A percentile compares a stretch with the other conserved stretches of the same genome.
Conservation (phyloP, 2,888 invertebrate genomes). For the Zhengitettix transpicula region DNA sequence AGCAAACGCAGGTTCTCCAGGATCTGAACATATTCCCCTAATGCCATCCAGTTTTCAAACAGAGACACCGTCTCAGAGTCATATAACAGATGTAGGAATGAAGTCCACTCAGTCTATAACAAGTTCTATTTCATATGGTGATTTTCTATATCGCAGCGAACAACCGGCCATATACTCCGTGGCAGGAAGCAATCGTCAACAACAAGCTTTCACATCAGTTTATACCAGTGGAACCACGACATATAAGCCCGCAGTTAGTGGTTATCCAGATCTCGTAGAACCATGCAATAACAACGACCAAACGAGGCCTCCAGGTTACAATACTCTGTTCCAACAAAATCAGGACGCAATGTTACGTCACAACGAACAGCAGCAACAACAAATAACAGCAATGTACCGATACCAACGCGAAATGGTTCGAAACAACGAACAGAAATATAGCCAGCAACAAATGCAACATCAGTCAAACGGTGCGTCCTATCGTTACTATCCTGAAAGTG, state of each 20-base stretch:
- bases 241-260: slow-evolving; percentile 38
- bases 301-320: not conserved
- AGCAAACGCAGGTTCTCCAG: slow-evolving; percentile 14
- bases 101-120: slow-evolving; percentile 25
- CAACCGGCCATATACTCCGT: slow-evolving; percentile 59
- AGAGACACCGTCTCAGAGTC: slow-evolving; percentile 25
- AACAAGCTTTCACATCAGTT: slow-evolving; percentile 54
- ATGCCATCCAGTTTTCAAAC: slow-evolving; percentile 1
- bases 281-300: slow-evolving; percentile 7
- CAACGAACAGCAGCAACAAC: slow-evolving; percentile 22
- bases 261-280: slow-evolving; percentile 44
- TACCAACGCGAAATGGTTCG: not conserved
- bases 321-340: not conserved
- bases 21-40: slow-evolving; percentile 15
- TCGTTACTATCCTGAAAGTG: not conserved
- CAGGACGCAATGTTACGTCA: not conserved
- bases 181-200: slow-evolving; percentile 50
- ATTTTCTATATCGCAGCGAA: slow-evolving; percentile 31
- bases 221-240: slow-evolving; percentile 50
- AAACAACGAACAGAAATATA: slow-evolving; percentile 20
- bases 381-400: slow-evolving; percentile 17
- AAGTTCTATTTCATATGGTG: slow-evolving; percentile 21
- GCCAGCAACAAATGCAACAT: slow-evolving; percentile 5
- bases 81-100: slow-evolving; percentile 34
- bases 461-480: not conserved